Base-by-base conservation (phyloP, 2,113 vertebrate species). In the Gasterosteus nipponicus region DNA sequence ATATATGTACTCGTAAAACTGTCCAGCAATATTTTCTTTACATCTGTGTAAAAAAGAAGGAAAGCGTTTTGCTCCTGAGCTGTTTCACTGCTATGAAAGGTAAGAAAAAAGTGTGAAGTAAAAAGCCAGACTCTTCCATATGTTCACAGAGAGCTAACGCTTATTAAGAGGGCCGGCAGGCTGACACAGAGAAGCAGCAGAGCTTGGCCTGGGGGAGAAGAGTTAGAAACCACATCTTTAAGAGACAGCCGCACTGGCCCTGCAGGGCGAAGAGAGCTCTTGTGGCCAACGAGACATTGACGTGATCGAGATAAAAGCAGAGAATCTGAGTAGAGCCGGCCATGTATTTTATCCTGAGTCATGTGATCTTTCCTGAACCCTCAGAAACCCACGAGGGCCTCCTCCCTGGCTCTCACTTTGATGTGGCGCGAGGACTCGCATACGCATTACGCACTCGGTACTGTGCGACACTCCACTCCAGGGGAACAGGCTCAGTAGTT, bases 261-360 rank as follows among this genome's bases (percentile, higher is more conserved):
- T 18, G 2, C 65, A 58, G 74, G 69, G 75, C 35, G 29, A 53
- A 69, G 4, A 69, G 33, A 44, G 80, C 69, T 80, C 81, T 64
- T 73, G 74, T 72, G 84, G 87, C 84, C 84, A 83, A 66, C 35
- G 58, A 54, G 47, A 69, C 29, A 12, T 22, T 60, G 75, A 86
- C 76, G 73, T 77, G 74, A 85, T 77, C 65, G 63, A 57, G 80
- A 73, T 72, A 3, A n/a, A 26, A 38, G 35, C 35, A 47, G 63
- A 44, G 86, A 87, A 88, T 84, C 58, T 71, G 42, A 80, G 75
- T 54, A 65, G 62, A 77, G 47, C 33, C 61, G 58, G 73, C 54
- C 71, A 84, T 84, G 68, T 65, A 90, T 91, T 94, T 93, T 82
- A 92, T 91, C 86, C 80, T 62, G 88, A 83, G 86, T 58, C 54